These are phyloP conservation scores for Amphilophus citrinellus DNA, from an alignment of 2,113 vertebrate species.

Conservation along the genomic window DNA sequence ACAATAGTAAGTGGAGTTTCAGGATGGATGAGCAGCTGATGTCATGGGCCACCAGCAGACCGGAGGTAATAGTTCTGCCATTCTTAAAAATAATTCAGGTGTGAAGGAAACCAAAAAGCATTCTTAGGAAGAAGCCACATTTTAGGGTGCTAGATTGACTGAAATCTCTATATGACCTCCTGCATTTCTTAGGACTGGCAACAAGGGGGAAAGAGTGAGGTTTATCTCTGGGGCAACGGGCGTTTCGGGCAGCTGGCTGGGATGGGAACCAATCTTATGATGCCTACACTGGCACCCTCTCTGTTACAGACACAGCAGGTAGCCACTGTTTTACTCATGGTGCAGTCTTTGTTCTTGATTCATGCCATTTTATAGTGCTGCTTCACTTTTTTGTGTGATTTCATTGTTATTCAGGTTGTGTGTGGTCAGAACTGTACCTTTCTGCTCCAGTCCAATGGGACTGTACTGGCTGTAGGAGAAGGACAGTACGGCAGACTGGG, in stretches of 20 bases:
- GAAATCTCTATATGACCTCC: background rate
- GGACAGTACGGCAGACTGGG: slow-evolving; percentile 86
- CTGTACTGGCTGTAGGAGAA: slow-evolving; percentile 83
- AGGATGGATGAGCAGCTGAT: slow-evolving; percentile 87
- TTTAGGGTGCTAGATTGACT: background rate
- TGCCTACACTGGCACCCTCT: slow-evolving; percentile 79
- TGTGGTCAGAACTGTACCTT: slow-evolving; percentile 88
- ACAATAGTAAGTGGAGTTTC: slow-evolving; percentile 86
- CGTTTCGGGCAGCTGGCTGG: slow-evolving; percentile 84
- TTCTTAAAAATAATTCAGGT: background rate
- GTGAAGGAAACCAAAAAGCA: background rate
- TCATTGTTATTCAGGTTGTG: slow-evolving; percentile 74
- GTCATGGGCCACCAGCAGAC: slow-evolving; percentile 84
- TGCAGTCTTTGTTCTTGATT: background rate
- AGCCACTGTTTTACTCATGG: background rate
- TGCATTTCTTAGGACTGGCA: slow-evolving; percentile 82
- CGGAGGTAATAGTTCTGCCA: slow-evolving; percentile 75
- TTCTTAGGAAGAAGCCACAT: background rate
- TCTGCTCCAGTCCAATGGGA: slow-evolving; percentile 83
- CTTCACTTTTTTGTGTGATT: background rate
- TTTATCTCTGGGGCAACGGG: slow-evolving; percentile 85
- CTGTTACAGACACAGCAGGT: slow-evolving; percentile 85
- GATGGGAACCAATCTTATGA: slow-evolving; percentile 78
- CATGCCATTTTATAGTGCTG: slow-evolving; percentile 8
- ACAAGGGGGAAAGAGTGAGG: slow-evolving; percentile 84